Percentiles rank a stretch among this genome's conserved stretches.
Evolutionary conservation across 2,888 invertebrate genomes (phyloP).

Genomic region (Leptodirus hochenwartii): DNA sequence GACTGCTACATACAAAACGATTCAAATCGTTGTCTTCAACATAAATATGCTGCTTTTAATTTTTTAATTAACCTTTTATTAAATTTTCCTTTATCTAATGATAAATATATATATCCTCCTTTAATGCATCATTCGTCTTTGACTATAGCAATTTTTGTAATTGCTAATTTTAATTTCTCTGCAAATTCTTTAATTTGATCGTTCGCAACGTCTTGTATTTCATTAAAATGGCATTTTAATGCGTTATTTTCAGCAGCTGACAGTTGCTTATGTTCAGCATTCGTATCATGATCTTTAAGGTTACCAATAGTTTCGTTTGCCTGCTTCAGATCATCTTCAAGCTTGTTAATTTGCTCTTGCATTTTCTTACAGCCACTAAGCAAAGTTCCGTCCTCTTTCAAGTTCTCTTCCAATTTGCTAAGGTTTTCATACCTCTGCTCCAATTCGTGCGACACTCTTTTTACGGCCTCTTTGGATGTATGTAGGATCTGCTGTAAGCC

Average conservation of each 20-base stretch:
- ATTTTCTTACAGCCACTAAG: background rate
- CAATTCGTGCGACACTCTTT: slow-evolving; percentile 20
- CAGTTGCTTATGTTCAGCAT: too few relatives aligned
- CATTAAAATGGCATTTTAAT: slow-evolving; percentile 19
- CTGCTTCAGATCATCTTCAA: slow-evolving; percentile 11
- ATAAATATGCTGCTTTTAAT: too few relatives aligned
- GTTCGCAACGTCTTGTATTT: slow-evolving; percentile 23
- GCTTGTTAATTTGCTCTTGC: slow-evolving; percentile 8
- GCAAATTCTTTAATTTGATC: slow-evolving; percentile 21
- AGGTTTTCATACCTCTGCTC: slow-evolving; percentile 16
- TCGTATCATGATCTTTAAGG: too few relatives aligned
- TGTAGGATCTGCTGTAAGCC: slow-evolving; percentile 18
- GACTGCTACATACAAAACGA: too few relatives aligned
- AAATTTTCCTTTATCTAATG: too few relatives aligned
- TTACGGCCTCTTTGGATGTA: slow-evolving; percentile 20
- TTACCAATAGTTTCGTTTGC: slow-evolving; percentile 6
- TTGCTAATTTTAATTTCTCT: slow-evolving; percentile 18
- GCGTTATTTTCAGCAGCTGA: slow-evolving; percentile 22
- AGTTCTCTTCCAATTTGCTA: slow-evolving; percentile 10
- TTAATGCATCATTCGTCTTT: too few relatives aligned
- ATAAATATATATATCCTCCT: too few relatives aligned
- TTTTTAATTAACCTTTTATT: too few relatives aligned
- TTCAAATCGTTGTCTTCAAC: too few relatives aligned
- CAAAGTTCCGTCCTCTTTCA: background rate
- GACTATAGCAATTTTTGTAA: too few relatives aligned